Conservation (phyloP, 2,113 vertebrate species). For the Microtus pennsylvanicus region DNA sequence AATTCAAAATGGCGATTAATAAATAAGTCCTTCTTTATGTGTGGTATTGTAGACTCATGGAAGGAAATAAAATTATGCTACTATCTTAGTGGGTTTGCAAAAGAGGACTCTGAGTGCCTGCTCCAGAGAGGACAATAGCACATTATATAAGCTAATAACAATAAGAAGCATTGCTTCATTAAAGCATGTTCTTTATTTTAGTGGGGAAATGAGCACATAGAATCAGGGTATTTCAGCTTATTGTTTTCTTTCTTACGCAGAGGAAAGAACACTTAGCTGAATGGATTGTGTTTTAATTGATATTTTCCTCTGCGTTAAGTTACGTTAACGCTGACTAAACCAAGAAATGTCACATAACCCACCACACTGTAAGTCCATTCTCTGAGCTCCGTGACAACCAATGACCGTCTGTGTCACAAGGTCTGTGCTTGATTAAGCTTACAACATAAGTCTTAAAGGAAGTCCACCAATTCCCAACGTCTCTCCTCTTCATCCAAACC, state of each 20-base stretch:
- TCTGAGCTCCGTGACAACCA: constrained; percentile 53
- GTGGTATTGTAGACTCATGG: not conserved
- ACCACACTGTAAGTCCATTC: constrained; percentile 41
- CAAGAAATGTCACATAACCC: constrained; percentile 56
- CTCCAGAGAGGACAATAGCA: constrained; percentile 29
- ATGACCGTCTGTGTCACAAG: constrained; percentile 43
- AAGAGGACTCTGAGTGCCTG: constrained; percentile 28
- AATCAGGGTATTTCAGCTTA: constrained; percentile 46
- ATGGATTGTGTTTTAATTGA: constrained; percentile 48
- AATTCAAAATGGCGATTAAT: constrained; percentile 35
- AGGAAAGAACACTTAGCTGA: constrained; percentile 63
- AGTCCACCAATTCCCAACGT: constrained; percentile 75
- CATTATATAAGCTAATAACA: constrained; percentile 35
- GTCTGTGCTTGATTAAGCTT: constrained; percentile 74
- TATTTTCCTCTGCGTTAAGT: constrained; percentile 57
- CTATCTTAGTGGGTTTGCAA: not conserved
- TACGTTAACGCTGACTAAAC: constrained; percentile 53
- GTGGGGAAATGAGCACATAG: constrained; percentile 23
- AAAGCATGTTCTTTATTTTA: constrained; percentile 30
- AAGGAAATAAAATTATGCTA: constrained; percentile 24
- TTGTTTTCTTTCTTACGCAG: not conserved
- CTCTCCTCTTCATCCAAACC: constrained; percentile 78
- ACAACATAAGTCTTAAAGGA: constrained; percentile 72
- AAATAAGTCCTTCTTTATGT: not conserved
- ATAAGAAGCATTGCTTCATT: constrained; percentile 38